These are phyloP conservation scores for Cosmopolites sordidus DNA, from an alignment of 2,888 invertebrate species.

Conservation along the genomic window DNA sequence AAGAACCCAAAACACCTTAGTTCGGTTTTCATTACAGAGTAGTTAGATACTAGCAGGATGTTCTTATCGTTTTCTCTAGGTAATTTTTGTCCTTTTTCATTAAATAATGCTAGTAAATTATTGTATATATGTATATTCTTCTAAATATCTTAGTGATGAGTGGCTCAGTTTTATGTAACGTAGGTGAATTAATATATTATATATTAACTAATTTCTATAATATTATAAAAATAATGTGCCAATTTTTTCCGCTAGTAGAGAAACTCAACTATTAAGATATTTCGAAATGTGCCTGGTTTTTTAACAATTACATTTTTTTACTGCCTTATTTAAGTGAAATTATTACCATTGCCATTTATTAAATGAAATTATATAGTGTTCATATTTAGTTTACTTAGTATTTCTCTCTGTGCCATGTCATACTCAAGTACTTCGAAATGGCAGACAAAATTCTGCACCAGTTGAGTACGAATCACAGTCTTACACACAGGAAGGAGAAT, in stretches of 20 bases:
- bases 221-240: not conserved
- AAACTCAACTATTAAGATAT: not conserved
- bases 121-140: too few relatives aligned
- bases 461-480: slow-evolving; percentile 12
- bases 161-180: too few relatives aligned
- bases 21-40: slow-evolving; percentile 11
- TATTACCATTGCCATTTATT: too few relatives aligned
- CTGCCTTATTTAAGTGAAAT: too few relatives aligned
- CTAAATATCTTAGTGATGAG: too few relatives aligned
- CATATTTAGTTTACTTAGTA: slow-evolving; percentile 10
- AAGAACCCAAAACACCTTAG: slow-evolving; percentile 14
- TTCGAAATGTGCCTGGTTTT: not conserved
- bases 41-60: slow-evolving; percentile 16
- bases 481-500: slow-evolving; percentile 11
- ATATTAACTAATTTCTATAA: too few relatives aligned
- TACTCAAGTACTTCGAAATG: slow-evolving; percentile 10
- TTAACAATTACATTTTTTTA: not conserved
- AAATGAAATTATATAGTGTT: too few relatives aligned
- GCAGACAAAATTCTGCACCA: slow-evolving; percentile 12
- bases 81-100: too few relatives aligned
- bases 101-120: too few relatives aligned
- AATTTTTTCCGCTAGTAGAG: not conserved
- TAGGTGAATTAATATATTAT: too few relatives aligned
- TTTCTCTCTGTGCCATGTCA: slow-evolving; percentile 19
- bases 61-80: slow-evolving; percentile 17